A percentile compares a stretch with the other conserved stretches of the same genome.
These are phyloP conservation scores for Ctenopoma multispine DNA, from an alignment of 2,797 vertebrate genomes.

Conservation along the genomic window DNA sequence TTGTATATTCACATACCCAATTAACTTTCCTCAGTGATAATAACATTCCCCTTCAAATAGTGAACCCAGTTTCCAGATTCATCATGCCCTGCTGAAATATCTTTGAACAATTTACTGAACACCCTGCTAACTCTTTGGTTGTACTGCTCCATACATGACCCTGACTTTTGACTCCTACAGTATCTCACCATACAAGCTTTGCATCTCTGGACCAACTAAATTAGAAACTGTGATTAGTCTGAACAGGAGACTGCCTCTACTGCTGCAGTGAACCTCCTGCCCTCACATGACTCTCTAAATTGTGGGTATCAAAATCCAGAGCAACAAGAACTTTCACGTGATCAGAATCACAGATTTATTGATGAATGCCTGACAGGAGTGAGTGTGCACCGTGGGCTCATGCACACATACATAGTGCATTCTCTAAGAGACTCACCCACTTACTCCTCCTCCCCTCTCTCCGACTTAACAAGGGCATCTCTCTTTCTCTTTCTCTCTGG, in stretches of 20 bases:
- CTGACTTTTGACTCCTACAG: slow-evolving; percentile 11
- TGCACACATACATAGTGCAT: not conserved
- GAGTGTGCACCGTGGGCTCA: too few relatives aligned
- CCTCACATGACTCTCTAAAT: too few relatives aligned
- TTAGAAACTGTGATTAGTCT: not conserved
- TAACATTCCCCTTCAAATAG: slow-evolving; percentile 28
- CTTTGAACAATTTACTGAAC: slow-evolving; percentile 38
- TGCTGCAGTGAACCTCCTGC: too few relatives aligned
- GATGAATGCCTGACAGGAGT: too few relatives aligned
- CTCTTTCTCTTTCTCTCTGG: too few relatives aligned
- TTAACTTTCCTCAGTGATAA: slow-evolving; percentile 8
- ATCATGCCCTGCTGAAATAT: slow-evolving; percentile 27
- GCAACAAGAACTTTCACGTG: too few relatives aligned
- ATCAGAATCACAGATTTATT: too few relatives aligned
- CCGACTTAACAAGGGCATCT: too few relatives aligned
- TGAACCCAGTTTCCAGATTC: slow-evolving; percentile 12
- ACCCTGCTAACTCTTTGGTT: not conserved
- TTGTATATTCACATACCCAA: slow-evolving; percentile 11
- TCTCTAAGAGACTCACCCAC: too few relatives aligned
- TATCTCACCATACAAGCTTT: not conserved
- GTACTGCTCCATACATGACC: not conserved
- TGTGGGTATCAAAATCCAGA: too few relatives aligned
- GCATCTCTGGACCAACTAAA: slow-evolving; percentile 1
- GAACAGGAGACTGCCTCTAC: too few relatives aligned
- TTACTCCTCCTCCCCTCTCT: too few relatives aligned